Conservation (phyloP, 2,113 vertebrate genomes). For the Rallus limicola region DNA sequence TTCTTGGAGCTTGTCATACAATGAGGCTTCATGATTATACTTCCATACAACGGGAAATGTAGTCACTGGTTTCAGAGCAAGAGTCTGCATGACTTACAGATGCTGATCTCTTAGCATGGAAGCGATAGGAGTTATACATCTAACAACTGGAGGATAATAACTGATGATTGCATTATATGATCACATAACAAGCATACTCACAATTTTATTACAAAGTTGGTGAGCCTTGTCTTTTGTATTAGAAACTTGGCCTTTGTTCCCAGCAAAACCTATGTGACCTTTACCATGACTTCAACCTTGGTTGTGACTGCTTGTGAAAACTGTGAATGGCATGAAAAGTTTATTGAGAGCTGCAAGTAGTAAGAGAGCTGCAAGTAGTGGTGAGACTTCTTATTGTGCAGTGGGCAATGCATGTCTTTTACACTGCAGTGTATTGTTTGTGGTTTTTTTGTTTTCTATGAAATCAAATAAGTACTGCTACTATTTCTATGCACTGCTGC, state of each 20-base stretch:
- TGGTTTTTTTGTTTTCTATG: background rate
- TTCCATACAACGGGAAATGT: background rate
- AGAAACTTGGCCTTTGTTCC: background rate
- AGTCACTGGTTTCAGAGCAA: background rate
- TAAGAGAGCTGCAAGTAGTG: background rate
- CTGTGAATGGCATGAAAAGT: background rate
- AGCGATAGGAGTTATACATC: background rate
- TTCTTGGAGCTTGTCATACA: background rate
- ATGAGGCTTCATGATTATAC: background rate
- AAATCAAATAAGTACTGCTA: background rate
- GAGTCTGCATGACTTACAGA: background rate
- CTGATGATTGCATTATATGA: background rate
- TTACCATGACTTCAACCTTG: background rate
- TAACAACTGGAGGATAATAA: background rate
- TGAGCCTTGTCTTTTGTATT: background rate
- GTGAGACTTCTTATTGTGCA: background rate
- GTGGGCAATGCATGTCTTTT: background rate
- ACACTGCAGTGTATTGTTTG: background rate
- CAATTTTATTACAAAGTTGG: background rate
- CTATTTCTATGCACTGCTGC: background rate
- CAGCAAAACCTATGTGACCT: background rate
- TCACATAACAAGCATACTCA: background rate
- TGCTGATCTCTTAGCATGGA: background rate
- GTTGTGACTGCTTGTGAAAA: background rate
- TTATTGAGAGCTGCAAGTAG: background rate